Conservation (phyloP, 30 jellyfish, hydroid and myxozoan species). For the Aurelia aurita complex sp. Pacific region DNA sequence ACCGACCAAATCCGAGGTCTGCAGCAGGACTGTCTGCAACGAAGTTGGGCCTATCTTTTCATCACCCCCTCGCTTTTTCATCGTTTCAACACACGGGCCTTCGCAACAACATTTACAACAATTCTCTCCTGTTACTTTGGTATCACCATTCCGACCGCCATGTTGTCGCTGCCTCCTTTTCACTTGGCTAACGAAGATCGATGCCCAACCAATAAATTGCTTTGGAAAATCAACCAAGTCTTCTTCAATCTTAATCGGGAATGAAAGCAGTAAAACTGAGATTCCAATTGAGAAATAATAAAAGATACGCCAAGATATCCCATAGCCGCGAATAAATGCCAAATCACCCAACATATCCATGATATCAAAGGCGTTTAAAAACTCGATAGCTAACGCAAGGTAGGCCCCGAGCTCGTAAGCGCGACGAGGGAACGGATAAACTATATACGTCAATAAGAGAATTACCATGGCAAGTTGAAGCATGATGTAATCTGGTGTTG, state of each 20-base stretch:
- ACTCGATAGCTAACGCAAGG: slow-evolving; percentile 38
- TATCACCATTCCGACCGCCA: too few relatives aligned
- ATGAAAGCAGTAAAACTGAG: slow-evolving; percentile 30
- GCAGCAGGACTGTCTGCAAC: too few relatives aligned
- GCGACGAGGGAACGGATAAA: slow-evolving; percentile 50
- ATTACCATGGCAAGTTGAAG: slow-evolving; percentile 47
- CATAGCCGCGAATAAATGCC: slow-evolving; percentile 22
- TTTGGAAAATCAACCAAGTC: neutral
- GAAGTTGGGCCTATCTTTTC: too few relatives aligned
- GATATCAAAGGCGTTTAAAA: slow-evolving; percentile 50
- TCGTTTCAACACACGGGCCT: too few relatives aligned
- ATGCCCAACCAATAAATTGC: too few relatives aligned
- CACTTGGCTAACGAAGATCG: too few relatives aligned
- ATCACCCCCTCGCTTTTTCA: too few relatives aligned
- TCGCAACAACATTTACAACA: too few relatives aligned
- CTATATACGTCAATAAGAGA: slow-evolving; percentile 21
- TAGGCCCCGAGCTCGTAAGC: slow-evolving; percentile 27
- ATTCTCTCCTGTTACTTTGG: too few relatives aligned
- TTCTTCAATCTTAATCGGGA: slow-evolving; percentile 40
- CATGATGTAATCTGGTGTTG: slow-evolving; percentile 23
- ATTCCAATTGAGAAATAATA: slow-evolving; percentile 28
- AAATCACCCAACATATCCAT: slow-evolving; percentile 55
- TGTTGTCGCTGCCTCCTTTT: too few relatives aligned
- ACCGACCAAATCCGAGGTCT: too few relatives aligned
- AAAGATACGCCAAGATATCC: slow-evolving; percentile 4